Evolutionary conservation across 2,113 vertebrate genomes (phyloP), one percentile per base, ranked within the genome.

Genomic region (Entelurus aequoreus): DNA sequence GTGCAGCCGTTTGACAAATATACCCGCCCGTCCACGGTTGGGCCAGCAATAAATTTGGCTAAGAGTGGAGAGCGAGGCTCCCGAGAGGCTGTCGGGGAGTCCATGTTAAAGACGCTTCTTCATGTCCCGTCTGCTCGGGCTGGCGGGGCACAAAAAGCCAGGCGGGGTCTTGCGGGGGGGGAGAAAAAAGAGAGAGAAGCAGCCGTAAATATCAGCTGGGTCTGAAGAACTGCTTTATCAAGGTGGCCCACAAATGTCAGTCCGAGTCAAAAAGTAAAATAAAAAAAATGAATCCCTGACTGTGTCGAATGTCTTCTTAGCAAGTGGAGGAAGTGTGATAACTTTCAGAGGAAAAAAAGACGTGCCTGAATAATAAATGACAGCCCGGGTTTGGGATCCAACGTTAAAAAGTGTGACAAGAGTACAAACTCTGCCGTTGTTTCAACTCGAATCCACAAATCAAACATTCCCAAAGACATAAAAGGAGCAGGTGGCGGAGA

Each of bases 1-100:
- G 94, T 95, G 92, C 81, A 80, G 89, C 65, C 60, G 87, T 92
- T 91, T 96, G 94, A 97, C 94, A 94, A 93, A 97, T 95, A 93
- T 83, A 90, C 91, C 81, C 68, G 84, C 87, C 85, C 84, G 85
- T 88, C 92, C 88, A 90, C 85, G 86, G 91, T 86, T 86, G 86
- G 91, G 91, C 83, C 77, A 86, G 85, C 81, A 93, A 95, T 94
- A 94, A 90, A 94, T 95, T 94, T 94, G 91, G 93, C 90, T 93
- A 88, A 91, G 91, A 91, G 86, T 84, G 84, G 90, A 85, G 87
- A 87, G 82, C 87, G 86, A 47, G 75, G 82, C 76, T 87, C 88
- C 86, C 84, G 16, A 59, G 84, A 84, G 86, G 78, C 75, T 87
- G 77, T 80, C 78, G 80, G 70, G 67, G 68, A 88, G 81, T 74